Percentiles rank a stretch among this genome's conserved stretches.
These are phyloP conservation scores for Andrena flavipes DNA, from an alignment of 2,888 invertebrate genomes.

Conservation along the genomic window DNA sequence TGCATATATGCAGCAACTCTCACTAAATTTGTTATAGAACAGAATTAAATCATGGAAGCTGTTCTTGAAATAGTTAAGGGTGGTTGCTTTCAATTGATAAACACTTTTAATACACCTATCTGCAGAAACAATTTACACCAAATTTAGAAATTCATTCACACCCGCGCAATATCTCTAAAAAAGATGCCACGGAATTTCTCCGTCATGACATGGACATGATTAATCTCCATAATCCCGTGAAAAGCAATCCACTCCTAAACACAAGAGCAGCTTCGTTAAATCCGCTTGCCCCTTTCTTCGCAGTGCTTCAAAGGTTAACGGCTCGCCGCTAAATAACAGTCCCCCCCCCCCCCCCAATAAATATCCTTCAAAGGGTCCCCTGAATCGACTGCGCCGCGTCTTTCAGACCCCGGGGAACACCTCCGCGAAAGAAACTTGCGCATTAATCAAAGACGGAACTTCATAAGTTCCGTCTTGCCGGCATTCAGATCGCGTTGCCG, in stretches of 20 bases:
- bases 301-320: conserved; percentile 29
- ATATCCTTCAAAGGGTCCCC: conserved; percentile 2
- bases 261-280: conserved; percentile 4
- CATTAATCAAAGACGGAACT: conserved; percentile 50
- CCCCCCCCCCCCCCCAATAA: conserved; percentile 27
- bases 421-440: conserved; percentile 38
- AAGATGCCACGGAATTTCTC: too few species aligned
- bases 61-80: neutral
- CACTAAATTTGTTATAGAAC: too few species aligned
- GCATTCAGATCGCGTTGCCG: conserved; percentile 29
- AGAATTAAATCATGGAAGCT: too few species aligned
- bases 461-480: conserved; percentile 29
- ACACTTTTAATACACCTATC: too few species aligned
- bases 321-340: conserved; percentile 1
- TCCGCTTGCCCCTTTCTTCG: neutral
- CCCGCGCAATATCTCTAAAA: too few species aligned
- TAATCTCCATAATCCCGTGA: neutral
- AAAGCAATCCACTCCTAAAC: neutral
- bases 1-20: too few species aligned
- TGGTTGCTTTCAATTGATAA: too few species aligned
- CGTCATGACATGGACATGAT: neutral
- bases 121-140: too few species aligned
- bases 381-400: conserved; percentile 5
- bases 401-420: conserved; percentile 19
- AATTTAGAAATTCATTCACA: too few species aligned